Evolutionary conservation across 2,888 invertebrate species (phyloP), one percentile per base, ranked within the genome.

Genomic region (Aphrophora alni): DNA sequence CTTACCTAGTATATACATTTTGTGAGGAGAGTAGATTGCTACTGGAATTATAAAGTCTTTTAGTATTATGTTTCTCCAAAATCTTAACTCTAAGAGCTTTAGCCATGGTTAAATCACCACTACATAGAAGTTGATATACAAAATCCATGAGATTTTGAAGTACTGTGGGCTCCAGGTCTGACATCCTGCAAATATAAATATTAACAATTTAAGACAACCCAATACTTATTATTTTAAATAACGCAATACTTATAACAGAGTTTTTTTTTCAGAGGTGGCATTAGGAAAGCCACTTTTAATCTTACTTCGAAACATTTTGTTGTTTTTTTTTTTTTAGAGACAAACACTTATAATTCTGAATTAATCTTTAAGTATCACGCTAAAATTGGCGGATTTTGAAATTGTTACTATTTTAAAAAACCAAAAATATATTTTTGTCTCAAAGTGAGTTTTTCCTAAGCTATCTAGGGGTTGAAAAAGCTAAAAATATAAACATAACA

Each of bases 61-160:
- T 89, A 84, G 90, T 89, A 87, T 92, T 89, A 87, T 93, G 95
- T 89, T 98, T 97, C 87, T 98, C 97, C 82, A 98, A 92, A 84
- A 97, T 92, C 88, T 97, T 97, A 85, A 95, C 95, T 84, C 98
- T 91, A 79, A 98, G 89, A 27, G 96, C 94, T 89, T 96, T 95
- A 21, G 98, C 98, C 89, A 97, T 93, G 38, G 95, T 95, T 80
- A 99, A 90, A 88, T 99, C 97, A 73, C 98, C 98, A 77, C 95
- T 94, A 85, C 95, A 95, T 76, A 99, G 95, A 82, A 99, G 90
- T 88, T 97, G 95, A 88, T 97, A 97, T 74, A 98, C 97, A 87
- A 98, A 97, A 86, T 97, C 95, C 92, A 97, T 96, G 83, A 99
- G 90, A 83, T 94, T 93, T 87, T 94, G 92, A 86, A 97, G 92